Conservation (phyloP, 2,113 vertebrate genomes). For the Microcebus murinus region DNA sequence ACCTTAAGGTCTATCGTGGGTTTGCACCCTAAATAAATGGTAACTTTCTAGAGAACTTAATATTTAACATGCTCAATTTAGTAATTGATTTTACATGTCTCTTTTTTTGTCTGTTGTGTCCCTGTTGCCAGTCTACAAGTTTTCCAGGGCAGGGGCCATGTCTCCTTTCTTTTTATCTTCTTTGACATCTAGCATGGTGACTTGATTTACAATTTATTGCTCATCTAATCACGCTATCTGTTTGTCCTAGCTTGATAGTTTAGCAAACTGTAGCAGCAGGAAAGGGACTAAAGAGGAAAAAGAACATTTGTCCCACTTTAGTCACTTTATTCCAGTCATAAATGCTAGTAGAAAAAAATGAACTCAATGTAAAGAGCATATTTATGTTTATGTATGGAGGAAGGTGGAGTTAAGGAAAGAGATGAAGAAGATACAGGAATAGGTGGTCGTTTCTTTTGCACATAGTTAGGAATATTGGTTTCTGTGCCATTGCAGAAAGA, state of each 20-base stretch:
- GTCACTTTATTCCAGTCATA: neutral
- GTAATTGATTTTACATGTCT: neutral
- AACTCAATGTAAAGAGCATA: neutral
- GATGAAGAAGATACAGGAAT: neutral
- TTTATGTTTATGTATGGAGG: neutral
- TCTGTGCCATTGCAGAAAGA: neutral
- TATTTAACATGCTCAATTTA: neutral
- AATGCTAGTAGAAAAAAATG: neutral
- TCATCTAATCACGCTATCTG: neutral
- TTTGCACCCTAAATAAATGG: neutral
- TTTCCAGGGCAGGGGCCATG: neutral
- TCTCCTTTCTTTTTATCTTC: neutral
- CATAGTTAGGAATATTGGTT: neutral
- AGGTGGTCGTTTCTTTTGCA: neutral
- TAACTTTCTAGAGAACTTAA: neutral
- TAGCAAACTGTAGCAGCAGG: neutral
- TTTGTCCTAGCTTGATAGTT: neutral
- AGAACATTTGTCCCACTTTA: neutral
- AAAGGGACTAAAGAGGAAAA: neutral
- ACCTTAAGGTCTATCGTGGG: neutral
- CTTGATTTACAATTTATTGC: neutral
- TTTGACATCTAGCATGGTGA: neutral
- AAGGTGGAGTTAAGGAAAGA: neutral
- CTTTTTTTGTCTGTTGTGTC: neutral
- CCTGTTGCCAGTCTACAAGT: neutral